Conservation (phyloP, 2,797 vertebrate genomes). For the Phrynocephalus forsythii region DNA sequence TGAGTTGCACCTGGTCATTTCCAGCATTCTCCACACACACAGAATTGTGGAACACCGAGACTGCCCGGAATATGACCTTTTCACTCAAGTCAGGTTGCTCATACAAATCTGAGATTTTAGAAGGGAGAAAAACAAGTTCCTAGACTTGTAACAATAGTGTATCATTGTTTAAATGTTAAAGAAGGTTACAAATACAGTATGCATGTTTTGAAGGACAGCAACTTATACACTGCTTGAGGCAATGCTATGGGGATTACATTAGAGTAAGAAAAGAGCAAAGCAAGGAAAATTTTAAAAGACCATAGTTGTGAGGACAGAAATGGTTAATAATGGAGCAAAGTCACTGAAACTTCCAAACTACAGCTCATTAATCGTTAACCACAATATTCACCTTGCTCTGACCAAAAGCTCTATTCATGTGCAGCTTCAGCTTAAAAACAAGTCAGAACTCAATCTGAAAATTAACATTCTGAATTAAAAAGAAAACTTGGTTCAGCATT, state of each 20-base stretch:
- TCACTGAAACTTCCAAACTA: constrained; percentile 32
- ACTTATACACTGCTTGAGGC: not conserved
- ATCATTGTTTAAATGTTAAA: not conserved
- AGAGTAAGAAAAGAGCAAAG: not conserved
- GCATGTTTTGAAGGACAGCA: not conserved
- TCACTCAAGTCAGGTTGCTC: not conserved
- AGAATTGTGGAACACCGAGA: too few relatives aligned
- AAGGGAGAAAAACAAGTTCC: not conserved
- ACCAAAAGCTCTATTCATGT: constrained; percentile 19
- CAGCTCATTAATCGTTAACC: constrained; percentile 62
- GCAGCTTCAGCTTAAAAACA: constrained; percentile 4
- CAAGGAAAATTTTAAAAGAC: not conserved
- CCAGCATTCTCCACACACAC: too few relatives aligned
- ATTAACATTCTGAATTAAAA: constrained; percentile 9
- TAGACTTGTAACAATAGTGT: not conserved
- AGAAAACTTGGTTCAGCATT: constrained; percentile 12
- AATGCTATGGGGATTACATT: not conserved
- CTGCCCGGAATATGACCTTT: not conserved
- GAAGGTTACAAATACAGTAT: not conserved
- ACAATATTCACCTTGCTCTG: constrained; percentile 39
- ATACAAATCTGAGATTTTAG: not conserved
- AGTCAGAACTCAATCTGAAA: not conserved
- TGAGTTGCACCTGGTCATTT: too few relatives aligned
- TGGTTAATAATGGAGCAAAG: constrained; percentile 15
- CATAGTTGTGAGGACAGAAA: constrained; percentile 12